These are phyloP conservation scores for Nannoperca australis DNA, from an alignment of 2,797 vertebrate genomes.

Conservation along the genomic window DNA sequence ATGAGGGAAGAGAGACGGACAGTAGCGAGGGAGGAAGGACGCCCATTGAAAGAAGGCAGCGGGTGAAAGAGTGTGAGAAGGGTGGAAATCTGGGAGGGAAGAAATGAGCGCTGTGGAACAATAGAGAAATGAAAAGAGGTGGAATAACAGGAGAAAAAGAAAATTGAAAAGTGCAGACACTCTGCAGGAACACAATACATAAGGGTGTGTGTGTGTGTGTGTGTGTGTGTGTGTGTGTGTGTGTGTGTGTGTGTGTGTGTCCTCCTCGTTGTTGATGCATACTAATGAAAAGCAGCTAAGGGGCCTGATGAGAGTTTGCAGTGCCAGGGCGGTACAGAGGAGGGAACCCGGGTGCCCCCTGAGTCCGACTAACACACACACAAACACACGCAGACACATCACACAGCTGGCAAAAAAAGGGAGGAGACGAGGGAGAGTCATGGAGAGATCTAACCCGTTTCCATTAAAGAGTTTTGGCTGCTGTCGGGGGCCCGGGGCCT, in stretches of 20 bases:
- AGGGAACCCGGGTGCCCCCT: conserved; percentile 50
- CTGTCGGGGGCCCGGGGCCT: conserved; percentile 54
- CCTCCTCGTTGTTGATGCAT: conserved; percentile 47
- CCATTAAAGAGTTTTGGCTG: conserved; percentile 58
- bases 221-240: conserved; percentile 12
- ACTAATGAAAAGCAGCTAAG: conserved; percentile 76
- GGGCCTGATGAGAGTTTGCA: conserved; percentile 55
- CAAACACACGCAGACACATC: conserved; percentile 9
- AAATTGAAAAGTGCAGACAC: conserved; percentile 58
- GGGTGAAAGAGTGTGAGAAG: conserved; percentile 31
- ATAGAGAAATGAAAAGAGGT: conserved; percentile 42
- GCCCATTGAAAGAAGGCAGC: conserved; percentile 34
- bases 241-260: conserved; percentile 12
- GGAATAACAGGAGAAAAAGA: conserved; percentile 32
- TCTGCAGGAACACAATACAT: conserved; percentile 39
- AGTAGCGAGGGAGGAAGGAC: conserved; percentile 4
- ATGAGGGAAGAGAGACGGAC: conserved; percentile 38
- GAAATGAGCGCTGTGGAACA: conserved; percentile 38
- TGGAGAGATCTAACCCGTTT: conserved; percentile 76
- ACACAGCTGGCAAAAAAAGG: conserved; percentile 37
- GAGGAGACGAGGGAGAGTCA: conserved; percentile 62
- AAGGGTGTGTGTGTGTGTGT: conserved; percentile 20
- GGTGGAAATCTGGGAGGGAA: conserved; percentile 26
- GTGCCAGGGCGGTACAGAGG: conserved; percentile 36
- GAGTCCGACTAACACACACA: conserved; percentile 52